Evolutionary conservation across 1,140 invertebrate species (phyloP).

Genomic region (Drosophila lini): DNA sequence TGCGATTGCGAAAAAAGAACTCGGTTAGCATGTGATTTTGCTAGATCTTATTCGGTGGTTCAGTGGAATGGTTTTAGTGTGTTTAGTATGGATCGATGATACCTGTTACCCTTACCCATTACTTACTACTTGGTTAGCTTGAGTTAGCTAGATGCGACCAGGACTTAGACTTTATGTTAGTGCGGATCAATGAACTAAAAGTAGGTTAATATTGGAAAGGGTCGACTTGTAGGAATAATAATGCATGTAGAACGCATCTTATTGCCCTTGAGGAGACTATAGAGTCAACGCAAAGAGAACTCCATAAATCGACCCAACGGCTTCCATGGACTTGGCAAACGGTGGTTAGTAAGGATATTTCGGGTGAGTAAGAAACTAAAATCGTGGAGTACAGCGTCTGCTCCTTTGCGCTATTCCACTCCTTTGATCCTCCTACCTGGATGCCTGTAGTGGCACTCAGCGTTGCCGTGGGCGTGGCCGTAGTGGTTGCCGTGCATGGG

Average conservation of each 20-base stretch:
- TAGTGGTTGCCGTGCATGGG: slow-evolving; percentile 80
- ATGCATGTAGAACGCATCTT: background rate
- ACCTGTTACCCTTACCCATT: slow-evolving; percentile 32
- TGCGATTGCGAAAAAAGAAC: slow-evolving; percentile 70
- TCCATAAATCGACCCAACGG: background rate
- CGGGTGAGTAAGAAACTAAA: slow-evolving; percentile 25
- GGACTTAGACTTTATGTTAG: slow-evolving; percentile 59
- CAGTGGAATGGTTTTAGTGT: slow-evolving; percentile 68
- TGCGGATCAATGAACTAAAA: slow-evolving; percentile 22
- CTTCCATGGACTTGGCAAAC: slow-evolving; percentile 1
- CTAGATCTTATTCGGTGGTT: background rate
- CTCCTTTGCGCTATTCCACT: slow-evolving; percentile 12
- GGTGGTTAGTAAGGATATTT: slow-evolving; percentile 1
- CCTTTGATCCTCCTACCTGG: slow-evolving; percentile 85
- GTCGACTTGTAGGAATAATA: background rate
- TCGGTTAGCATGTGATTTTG: slow-evolving; percentile 25
- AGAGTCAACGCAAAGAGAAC: background rate
- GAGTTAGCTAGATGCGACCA: slow-evolving; percentile 45
- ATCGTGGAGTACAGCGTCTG: slow-evolving; percentile 30
- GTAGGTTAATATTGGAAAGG: background rate
- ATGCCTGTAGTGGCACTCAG: slow-evolving; percentile 87
- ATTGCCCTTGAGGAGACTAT: background rate
- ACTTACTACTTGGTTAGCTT: slow-evolving; percentile 50
- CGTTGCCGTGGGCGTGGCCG: slow-evolving; percentile 85
- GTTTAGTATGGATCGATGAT: slow-evolving; percentile 61